Conservation (phyloP, 2,888 invertebrate genomes). For the Brachycybe producta region DNA sequence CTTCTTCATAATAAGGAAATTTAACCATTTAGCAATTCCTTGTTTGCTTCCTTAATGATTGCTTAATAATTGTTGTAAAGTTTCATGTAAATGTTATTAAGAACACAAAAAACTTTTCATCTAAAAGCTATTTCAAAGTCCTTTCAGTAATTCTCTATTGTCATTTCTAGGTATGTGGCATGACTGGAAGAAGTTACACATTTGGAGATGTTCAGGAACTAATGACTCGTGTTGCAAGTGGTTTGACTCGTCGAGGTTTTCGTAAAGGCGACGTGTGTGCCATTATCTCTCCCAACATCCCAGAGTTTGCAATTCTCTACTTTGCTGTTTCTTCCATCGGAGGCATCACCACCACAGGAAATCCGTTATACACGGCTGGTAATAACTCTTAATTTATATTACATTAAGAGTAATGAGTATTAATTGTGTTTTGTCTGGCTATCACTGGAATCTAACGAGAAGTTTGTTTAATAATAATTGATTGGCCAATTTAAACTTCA, state of each 20-base stretch:
- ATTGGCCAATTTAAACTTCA: background rate
- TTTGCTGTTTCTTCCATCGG: slow-evolving; percentile 26
- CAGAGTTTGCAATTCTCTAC: slow-evolving; percentile 44
- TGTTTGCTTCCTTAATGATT: too few species aligned
- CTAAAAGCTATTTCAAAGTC: too few species aligned
- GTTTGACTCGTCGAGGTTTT: slow-evolving; percentile 42
- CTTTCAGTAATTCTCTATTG: background rate
- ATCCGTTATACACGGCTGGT: slow-evolving; percentile 60
- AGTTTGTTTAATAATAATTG: background rate
- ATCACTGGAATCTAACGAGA: too few species aligned
- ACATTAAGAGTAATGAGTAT: too few species aligned
- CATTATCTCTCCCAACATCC: slow-evolving; percentile 58
- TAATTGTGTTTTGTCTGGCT: too few species aligned
- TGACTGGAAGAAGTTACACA: slow-evolving; percentile 50
- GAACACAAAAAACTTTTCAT: too few species aligned
- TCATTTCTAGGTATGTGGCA: slow-evolving; percentile 39
- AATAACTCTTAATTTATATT: slow-evolving; percentile 21
- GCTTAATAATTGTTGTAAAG: too few species aligned
- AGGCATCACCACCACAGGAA: slow-evolving; percentile 51
- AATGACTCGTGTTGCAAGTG: slow-evolving; percentile 33
- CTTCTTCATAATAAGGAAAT: too few species aligned
- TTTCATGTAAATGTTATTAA: too few species aligned
- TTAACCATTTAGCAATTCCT: too few species aligned
- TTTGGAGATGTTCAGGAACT: slow-evolving; percentile 48
- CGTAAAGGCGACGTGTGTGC: slow-evolving; percentile 53